Evolutionary conservation across 2,888 invertebrate species (phyloP), one percentile per base, ranked within the genome.

Genomic region (Petrolisthes cinctipes): DNA sequence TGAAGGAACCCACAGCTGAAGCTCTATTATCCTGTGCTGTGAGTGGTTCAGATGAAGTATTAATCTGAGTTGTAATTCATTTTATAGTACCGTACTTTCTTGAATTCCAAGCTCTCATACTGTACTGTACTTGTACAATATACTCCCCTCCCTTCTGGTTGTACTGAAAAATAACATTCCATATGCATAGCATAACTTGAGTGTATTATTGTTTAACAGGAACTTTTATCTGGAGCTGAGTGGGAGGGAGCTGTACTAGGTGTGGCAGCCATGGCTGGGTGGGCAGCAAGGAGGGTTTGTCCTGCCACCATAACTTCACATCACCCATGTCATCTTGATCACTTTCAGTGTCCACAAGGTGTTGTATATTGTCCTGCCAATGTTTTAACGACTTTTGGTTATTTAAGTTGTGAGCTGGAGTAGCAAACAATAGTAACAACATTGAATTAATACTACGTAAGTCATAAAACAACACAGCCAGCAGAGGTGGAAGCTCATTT

Each of bases 191-290:
- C 37, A 37, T 37, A 37, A 37, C 37, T 61, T 61, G 61, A 17
- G 61, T 61, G 61, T 1, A 61, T 61, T 61, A 61, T 61, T 61
- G 61, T 61, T 11, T 9, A 61, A 11, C 56, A 87, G 87, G 80
- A 75, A 54, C 75, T 87, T 7, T 54, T 87, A 37, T 75, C 56
- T 6, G 75, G 75, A 53, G 61, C 54, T 17, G 73, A 87, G 79
- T 84, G 87, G 87, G 66, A 75, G 6, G 53, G 51, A 11, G 80
- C 87, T 66, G 84, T 84, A 23, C 81, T 87, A n/a, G 84, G 87
- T 73, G 75, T 87, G 61, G 80, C 87, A 54, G 61, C 84, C 7
- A 87, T 87, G 87, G 87, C 87, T 37, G 73, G 87, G 0, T 23
- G 68, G 71, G 85, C 81, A 11, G 81, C 80, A 11, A 71, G 20